Evolutionary conservation across 1,140 invertebrate species (phyloP).

Genomic region (Goniozus legneri): DNA sequence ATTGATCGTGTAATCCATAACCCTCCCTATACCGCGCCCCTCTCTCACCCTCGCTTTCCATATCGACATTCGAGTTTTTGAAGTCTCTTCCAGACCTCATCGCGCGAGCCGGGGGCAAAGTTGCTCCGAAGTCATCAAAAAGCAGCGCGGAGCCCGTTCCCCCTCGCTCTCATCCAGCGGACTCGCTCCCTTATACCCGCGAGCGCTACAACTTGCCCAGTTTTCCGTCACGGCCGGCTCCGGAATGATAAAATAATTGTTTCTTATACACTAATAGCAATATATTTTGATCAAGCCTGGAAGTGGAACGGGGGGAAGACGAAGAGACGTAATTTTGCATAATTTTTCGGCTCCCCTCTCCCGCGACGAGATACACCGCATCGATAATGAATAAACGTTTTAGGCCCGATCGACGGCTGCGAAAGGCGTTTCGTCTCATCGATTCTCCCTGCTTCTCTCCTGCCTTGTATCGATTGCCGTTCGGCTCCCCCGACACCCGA

Average conservation of each 20-base stretch:
- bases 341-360: too few relatives aligned
- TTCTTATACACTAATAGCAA: too few relatives aligned
- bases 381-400: constrained; percentile 23
- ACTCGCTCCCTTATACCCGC: too few relatives aligned
- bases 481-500: not conserved
- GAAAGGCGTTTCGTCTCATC: constrained; percentile 9
- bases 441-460: not conserved
- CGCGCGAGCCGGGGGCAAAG: constrained; percentile 14
- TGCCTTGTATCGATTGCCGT: not conserved
- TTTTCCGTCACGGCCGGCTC: too few relatives aligned
- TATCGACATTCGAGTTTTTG: constrained; percentile 28
- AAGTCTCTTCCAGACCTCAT: constrained; percentile 26
- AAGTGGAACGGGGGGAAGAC: too few relatives aligned
- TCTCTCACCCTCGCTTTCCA: constrained; percentile 26
- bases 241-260: too few relatives aligned
- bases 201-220: too few relatives aligned
- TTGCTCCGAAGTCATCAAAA: constrained; percentile 26
- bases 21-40: too few relatives aligned
- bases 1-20: constrained; percentile 29
- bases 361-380: too few relatives aligned
- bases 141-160: constrained; percentile 7
- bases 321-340: too few relatives aligned
- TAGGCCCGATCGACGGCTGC: constrained; percentile 21
- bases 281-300: too few relatives aligned
- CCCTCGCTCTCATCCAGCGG: too few relatives aligned